phyloP scores from a whole-genome alignment of 1,140 invertebrate genomes.

The Drosophila rufa region DNA sequence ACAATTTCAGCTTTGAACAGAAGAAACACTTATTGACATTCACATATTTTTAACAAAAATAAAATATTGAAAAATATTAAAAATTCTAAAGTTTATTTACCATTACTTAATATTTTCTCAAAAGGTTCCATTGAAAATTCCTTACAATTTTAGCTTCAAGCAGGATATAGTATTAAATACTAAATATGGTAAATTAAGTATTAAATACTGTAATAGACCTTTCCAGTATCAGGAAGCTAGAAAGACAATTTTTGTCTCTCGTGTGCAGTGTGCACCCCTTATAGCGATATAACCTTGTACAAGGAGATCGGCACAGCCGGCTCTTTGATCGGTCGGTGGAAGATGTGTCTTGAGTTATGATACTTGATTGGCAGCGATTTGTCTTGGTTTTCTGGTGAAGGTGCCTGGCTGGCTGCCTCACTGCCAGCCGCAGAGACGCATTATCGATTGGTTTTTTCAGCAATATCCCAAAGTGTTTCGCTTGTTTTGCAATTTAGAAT shows the following conservation, averaged over 20 bases:
- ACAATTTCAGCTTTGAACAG: no score
- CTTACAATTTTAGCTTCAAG: neutral
- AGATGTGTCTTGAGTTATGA: conserved; percentile 73
- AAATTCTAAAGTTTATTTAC: no score
- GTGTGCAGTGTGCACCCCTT: conserved; percentile 23
- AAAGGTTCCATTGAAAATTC: no score
- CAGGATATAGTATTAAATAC: neutral
- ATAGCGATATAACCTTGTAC: conserved; percentile 34
- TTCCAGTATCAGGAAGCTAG: neutral
- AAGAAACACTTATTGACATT: no score
- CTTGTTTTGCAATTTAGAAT: conserved; percentile 52
- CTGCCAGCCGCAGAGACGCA: no score
- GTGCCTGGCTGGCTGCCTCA: conserved; percentile 17
- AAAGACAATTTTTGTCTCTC: neutral
- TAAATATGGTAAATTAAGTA: no score
- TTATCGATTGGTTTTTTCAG: conserved; percentile 22
- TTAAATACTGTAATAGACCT: no score
- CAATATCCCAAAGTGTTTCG: conserved; percentile 37
- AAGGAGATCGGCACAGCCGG: conserved; percentile 22
- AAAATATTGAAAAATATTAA: no score
- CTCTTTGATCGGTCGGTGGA: conserved; percentile 40
- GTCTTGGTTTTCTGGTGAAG: conserved; percentile 45
- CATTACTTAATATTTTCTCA: no score
- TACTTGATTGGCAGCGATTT: conserved; percentile 69
- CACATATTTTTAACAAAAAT: no score